Percentiles rank a stretch among this genome's conserved stretches.
Evolutionary conservation across 2,888 invertebrate species (phyloP).

Genomic region (Deroplatys truncata): DNA sequence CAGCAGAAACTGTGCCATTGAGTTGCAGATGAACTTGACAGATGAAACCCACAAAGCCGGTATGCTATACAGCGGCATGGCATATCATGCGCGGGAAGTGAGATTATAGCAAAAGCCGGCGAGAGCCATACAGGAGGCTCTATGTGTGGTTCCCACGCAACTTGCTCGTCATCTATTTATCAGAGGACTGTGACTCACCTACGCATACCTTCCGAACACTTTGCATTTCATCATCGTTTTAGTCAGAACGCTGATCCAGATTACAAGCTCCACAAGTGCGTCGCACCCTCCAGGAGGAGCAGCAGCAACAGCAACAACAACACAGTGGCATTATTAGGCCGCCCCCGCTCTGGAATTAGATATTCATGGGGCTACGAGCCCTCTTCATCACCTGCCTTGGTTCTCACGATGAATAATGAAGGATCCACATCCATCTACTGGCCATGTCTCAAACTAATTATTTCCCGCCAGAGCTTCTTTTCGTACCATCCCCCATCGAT

Average conservation of each 20-base stretch:
- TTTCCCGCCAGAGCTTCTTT: slow-evolving; percentile 2
- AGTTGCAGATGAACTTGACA: no score
- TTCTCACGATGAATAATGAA: slow-evolving; percentile 12
- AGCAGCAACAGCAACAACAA: not conserved
- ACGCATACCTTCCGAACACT: not conserved
- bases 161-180: not conserved
- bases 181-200: not conserved
- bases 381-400: not conserved
- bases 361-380: not conserved
- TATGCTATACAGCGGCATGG: no score
- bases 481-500: not conserved
- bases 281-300: not conserved
- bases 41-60: no score
- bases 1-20: no score
- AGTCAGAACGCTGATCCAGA: not conserved
- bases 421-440: not conserved
- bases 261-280: not conserved
- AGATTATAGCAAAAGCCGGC: not conserved
- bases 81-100: not conserved
- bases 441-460: slow-evolving; percentile 10
- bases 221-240: not conserved
- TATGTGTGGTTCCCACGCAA: not conserved
- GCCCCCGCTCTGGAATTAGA: not conserved
- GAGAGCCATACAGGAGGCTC: not conserved
- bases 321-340: not conserved